Evolutionary conservation across 1,140 invertebrate species (phyloP).

Genomic region (Rhizoglyphus robini): DNA sequence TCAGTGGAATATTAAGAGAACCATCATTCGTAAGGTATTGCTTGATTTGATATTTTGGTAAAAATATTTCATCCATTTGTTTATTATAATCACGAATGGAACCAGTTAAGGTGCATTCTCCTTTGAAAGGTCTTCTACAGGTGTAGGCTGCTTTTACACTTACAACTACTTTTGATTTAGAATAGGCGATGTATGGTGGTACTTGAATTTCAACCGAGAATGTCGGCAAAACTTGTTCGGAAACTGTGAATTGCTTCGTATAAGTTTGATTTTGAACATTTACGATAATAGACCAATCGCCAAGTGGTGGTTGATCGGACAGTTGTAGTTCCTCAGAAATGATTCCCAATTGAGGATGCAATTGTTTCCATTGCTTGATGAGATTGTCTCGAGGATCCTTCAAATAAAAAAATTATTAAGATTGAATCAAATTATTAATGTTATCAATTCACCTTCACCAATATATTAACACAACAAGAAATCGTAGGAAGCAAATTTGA

Average conservation of each 20-base stretch:
- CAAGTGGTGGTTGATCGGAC: slow-evolving; percentile 68
- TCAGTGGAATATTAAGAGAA: slow-evolving; percentile 26
- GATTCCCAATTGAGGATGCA: slow-evolving; percentile 47
- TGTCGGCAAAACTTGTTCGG: slow-evolving; percentile 82
- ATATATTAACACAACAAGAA: slow-evolving; percentile 44
- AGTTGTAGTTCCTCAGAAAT: slow-evolving; percentile 62
- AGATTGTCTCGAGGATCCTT: slow-evolving; percentile 63
- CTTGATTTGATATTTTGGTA: slow-evolving; percentile 25
- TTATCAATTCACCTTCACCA: slow-evolving; percentile 44
- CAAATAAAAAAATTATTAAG: slow-evolving; percentile 25
- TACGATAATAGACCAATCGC: slow-evolving; percentile 72
- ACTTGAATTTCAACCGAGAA: slow-evolving; percentile 79
- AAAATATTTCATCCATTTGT: slow-evolving; percentile 27
- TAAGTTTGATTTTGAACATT: slow-evolving; percentile 19
- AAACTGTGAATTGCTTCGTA: slow-evolving; percentile 56
- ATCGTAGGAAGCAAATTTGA: slow-evolving; percentile 52
- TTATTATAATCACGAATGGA: too few relatives aligned
- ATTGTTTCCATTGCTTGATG: slow-evolving; percentile 60
- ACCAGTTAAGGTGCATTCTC: slow-evolving; percentile 30
- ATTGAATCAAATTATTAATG: too few relatives aligned
- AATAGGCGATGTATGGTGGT: slow-evolving; percentile 62
- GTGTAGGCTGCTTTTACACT: slow-evolving; percentile 67
- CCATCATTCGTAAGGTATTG: slow-evolving; percentile 26
- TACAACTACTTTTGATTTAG: slow-evolving; percentile 55
- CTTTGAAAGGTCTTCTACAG: slow-evolving; percentile 61